Evolutionary conservation across 2,888 invertebrate genomes (phyloP).

Genomic region (Drosophila affinis): DNA sequence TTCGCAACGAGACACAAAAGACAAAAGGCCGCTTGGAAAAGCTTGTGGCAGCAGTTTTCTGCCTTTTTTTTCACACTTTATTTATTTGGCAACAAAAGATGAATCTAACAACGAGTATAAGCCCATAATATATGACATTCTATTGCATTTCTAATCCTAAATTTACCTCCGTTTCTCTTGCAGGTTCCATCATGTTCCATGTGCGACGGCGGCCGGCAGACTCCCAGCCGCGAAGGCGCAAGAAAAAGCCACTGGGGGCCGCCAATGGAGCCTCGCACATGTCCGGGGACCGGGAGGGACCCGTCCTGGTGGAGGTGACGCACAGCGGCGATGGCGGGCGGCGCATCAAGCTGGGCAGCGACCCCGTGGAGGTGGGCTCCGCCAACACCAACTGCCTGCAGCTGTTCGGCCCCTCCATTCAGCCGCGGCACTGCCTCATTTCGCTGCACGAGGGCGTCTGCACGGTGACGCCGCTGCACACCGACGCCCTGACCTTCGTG

Average conservation of each 20-base stretch:
- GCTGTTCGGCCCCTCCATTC: slow-evolving; percentile 95
- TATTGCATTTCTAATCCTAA: slow-evolving; percentile 11
- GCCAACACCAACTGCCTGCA: slow-evolving; percentile 92
- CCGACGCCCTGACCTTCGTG: slow-evolving; percentile 97
- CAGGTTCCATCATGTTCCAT: slow-evolving; percentile 99
- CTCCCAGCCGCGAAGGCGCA: slow-evolving; percentile 93
- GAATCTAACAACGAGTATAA: slow-evolving; percentile 44
- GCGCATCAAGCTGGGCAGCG: slow-evolving; percentile 86
- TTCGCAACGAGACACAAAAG: slow-evolving; percentile 39
- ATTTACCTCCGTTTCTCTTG: slow-evolving; percentile 7
- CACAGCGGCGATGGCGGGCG: slow-evolving; percentile 86
- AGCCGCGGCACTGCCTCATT: slow-evolving; percentile 97
- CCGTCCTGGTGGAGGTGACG: slow-evolving; percentile 86
- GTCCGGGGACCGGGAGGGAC: slow-evolving; percentile 88
- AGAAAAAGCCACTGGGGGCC: slow-evolving; percentile 89
- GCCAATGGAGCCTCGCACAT: slow-evolving; percentile 85
- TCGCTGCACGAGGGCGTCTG: slow-evolving; percentile 96
- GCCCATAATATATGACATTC: too few relatives aligned
- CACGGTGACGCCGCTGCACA: slow-evolving; percentile 95
- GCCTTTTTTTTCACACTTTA: neutral
- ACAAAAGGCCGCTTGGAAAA: slow-evolving; percentile 38
- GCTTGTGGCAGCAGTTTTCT: slow-evolving; percentile 18
- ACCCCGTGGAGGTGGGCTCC: slow-evolving; percentile 89
- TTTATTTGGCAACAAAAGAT: slow-evolving; percentile 3
- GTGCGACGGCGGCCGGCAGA: slow-evolving; percentile 96